These are phyloP conservation scores for Fundulus diaphanus DNA, from an alignment of 2,797 vertebrate genomes.

Conservation along the genomic window DNA sequence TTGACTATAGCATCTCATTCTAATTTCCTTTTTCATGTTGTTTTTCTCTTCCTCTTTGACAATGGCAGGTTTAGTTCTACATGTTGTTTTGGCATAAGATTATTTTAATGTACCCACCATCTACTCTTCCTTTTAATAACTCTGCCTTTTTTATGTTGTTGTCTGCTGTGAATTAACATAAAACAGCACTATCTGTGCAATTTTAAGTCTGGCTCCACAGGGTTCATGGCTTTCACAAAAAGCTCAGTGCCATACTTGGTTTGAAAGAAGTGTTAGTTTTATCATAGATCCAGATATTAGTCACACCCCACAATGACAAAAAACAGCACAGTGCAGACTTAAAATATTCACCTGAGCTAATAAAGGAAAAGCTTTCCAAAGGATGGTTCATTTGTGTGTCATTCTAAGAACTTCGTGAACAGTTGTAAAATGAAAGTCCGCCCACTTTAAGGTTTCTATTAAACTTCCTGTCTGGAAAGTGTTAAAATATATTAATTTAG, in stretches of 20 bases:
- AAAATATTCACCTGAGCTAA: neutral
- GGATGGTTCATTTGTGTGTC: neutral
- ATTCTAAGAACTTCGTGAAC: neutral
- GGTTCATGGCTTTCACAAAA: neutral
- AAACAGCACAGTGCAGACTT: neutral
- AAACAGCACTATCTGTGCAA: neutral
- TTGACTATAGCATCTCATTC: neutral
- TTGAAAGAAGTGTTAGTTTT: neutral
- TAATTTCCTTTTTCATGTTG: neutral
- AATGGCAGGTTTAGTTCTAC: neutral
- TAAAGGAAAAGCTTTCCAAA: neutral
- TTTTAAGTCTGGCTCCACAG: neutral
- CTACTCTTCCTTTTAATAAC: neutral
- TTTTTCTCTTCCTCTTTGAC: neutral
- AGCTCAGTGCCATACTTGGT: neutral
- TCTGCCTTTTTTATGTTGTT: neutral
- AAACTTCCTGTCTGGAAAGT: neutral
- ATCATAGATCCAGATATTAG: neutral
- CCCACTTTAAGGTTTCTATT: too few species aligned
- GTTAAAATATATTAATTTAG: neutral
- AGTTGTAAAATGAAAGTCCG: neutral
- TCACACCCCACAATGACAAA: neutral
- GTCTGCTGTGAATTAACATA: neutral
- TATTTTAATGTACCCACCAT: neutral
- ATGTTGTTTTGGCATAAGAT: neutral